Percentiles rank a stretch among this genome's conserved stretches.
phyloP scores from a whole-genome alignment of 64 coral and sea anemone species.

The Stichodactyla mertensii region DNA sequence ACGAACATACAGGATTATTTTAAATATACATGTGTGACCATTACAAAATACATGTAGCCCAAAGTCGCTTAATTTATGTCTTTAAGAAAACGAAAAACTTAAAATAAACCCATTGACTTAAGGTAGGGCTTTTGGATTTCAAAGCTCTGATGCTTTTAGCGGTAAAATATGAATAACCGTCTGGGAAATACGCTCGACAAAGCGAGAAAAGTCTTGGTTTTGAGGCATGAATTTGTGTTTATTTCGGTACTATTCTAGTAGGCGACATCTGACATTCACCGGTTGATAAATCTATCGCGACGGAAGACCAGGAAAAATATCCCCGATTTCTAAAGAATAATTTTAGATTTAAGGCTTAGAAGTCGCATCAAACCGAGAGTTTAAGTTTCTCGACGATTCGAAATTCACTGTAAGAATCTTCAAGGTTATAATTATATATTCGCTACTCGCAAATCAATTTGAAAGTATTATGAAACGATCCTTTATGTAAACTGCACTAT shows the following conservation, averaged over 20 bases:
- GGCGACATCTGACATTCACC: background rate
- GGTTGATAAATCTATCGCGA: background rate
- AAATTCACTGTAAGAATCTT: background rate
- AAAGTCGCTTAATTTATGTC: slow-evolving; percentile 5
- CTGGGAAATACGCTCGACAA: background rate
- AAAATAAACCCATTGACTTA: background rate
- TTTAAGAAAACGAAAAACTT: background rate
- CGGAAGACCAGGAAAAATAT: background rate
- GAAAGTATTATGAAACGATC: background rate
- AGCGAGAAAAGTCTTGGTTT: background rate
- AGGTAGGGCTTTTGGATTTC: background rate
- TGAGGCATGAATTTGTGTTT: background rate
- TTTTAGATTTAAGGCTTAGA: background rate
- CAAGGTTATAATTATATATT: background rate
- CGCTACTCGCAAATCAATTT: background rate
- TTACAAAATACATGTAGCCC: background rate
- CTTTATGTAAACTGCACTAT: background rate
- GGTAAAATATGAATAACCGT: background rate
- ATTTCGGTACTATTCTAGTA: background rate
- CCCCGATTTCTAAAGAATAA: background rate
- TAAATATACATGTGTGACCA: background rate
- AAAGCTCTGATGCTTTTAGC: background rate
- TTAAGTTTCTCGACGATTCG: background rate
- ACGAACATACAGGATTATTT: background rate
- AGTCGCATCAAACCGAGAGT: background rate